Evolutionary conservation across 2,888 invertebrate genomes (phyloP).

Genomic region (Amblyjoppa fuscipennis): DNA sequence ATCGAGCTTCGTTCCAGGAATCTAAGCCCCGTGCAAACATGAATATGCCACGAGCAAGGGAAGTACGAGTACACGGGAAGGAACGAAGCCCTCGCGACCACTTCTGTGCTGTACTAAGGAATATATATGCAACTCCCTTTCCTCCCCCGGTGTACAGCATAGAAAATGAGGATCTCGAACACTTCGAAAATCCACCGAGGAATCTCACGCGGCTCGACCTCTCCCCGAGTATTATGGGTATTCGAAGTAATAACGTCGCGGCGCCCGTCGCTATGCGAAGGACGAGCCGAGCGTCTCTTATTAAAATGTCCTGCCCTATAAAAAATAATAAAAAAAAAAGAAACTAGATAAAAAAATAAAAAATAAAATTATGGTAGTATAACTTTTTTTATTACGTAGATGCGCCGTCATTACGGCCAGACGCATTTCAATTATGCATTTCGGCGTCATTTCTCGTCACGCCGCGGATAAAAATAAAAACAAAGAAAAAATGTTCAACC

Average conservation of each 20-base stretch:
- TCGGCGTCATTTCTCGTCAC: background rate
- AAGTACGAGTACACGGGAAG: constrained; percentile 4
- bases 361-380: background rate
- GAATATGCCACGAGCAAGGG: constrained; percentile 28
- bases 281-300: constrained; percentile 69
- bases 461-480: background rate
- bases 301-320: constrained; percentile 77
- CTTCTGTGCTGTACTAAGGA: background rate
- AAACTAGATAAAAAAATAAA: constrained; percentile 61
- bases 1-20: constrained; percentile 30
- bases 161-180: constrained; percentile 2
- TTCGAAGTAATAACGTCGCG: constrained; percentile 77
- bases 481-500: background rate
- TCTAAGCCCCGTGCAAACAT: constrained; percentile 34
- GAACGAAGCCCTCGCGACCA: constrained; percentile 3
- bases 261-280: constrained; percentile 44
- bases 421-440: background rate
- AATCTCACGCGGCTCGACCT: constrained; percentile 44
- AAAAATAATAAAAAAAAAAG: constrained; percentile 44
- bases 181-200: constrained; percentile 32
- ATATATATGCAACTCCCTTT: constrained; percentile 1
- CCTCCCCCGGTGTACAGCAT: background rate
- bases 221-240: constrained; percentile 74
- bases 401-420: background rate
- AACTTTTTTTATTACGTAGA: background rate